Conservation (phyloP, 2,113 vertebrate species). For the Leptobrachium ailaonicum region DNA sequence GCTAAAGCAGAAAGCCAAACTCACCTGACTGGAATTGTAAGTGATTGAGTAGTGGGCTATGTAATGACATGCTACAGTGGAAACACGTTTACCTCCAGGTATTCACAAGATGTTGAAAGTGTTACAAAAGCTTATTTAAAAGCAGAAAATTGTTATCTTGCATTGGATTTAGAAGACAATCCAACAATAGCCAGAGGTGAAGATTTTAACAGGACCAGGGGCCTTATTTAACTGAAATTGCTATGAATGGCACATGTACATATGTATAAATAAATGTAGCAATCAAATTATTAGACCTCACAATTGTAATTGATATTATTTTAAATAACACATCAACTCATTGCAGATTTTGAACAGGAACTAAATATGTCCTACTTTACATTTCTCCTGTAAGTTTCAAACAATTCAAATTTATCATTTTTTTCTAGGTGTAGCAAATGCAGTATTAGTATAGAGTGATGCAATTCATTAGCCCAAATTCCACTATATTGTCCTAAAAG, state of each 20-base stretch:
- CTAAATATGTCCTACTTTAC: too few relatives aligned
- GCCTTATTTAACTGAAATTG: too few relatives aligned
- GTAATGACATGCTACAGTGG: background rate
- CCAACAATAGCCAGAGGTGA: background rate
- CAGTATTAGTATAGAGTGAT: too few relatives aligned
- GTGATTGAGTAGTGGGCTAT: background rate
- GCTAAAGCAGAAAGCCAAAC: background rate
- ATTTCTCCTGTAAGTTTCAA: too few relatives aligned
- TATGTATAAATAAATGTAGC: background rate
- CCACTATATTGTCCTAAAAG: too few relatives aligned
- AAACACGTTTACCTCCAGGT: background rate
- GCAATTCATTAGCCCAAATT: too few relatives aligned
- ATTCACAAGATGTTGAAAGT: background rate
- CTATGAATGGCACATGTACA: background rate
- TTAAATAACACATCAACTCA: too few relatives aligned
- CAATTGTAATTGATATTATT: too few relatives aligned
- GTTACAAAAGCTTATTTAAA: background rate
- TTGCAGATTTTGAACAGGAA: too few relatives aligned
- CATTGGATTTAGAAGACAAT: background rate
- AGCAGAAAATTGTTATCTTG: constrained; percentile 11
- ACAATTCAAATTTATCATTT: too few relatives aligned
- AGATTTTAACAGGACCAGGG: background rate
- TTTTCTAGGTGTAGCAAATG: too few relatives aligned
- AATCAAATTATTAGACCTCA: too few relatives aligned
- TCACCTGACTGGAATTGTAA: background rate